Evolutionary conservation across 1,140 invertebrate genomes (phyloP), one percentile per base, ranked within the genome.

Genomic region (Penaeus vannamei): DNA sequence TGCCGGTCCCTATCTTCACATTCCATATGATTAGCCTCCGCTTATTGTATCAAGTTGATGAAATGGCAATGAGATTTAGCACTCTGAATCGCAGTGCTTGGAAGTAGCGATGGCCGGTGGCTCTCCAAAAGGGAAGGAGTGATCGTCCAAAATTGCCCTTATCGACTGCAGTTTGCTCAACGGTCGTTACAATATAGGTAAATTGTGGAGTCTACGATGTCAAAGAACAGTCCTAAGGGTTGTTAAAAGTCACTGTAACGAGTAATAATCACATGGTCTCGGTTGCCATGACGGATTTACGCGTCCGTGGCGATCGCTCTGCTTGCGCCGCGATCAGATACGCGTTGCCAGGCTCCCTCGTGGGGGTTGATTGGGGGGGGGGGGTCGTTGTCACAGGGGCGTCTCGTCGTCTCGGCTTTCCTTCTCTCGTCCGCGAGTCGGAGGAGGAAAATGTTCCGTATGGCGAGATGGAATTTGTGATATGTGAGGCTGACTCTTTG

Each of bases 41-140:
- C 84, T 85, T 76, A 77, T 85, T 85, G 53, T 85, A 77, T 85
- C 69, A 61, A 36, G 66, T 59, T 85, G 69, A 85, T 77, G 84
- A 85, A 66, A 85, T 60, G 62, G 84, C 77, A 53, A 76, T 53
- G 42, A 42, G 66, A 53, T 85, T 23, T 62, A 64, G 36, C 64
- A 29, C 53, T 32, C 23, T 36, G 32, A 85, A 85, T 85, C 36
- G 69, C 64, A 23, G 69, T 85, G 53, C 84, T 72, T 85, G 84
- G n/a, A 62, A 83, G 84, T 76, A 42, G 53, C 84, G 59, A 72
- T 72, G 64, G 62, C 42, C 64, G 64, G 84, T 32, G 46, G 84
- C 23, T 26, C 46, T 61, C 36, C 69, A 3, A 22, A 60, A 32
- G 29, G n/a, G 46, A 76, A 36, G 84, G 53, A 29, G 61, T 85